Percentiles rank a stretch among this genome's conserved stretches.
These are phyloP conservation scores for Diadegma fenestrale DNA, from an alignment of 2,888 invertebrate species.

Conservation along the genomic window DNA sequence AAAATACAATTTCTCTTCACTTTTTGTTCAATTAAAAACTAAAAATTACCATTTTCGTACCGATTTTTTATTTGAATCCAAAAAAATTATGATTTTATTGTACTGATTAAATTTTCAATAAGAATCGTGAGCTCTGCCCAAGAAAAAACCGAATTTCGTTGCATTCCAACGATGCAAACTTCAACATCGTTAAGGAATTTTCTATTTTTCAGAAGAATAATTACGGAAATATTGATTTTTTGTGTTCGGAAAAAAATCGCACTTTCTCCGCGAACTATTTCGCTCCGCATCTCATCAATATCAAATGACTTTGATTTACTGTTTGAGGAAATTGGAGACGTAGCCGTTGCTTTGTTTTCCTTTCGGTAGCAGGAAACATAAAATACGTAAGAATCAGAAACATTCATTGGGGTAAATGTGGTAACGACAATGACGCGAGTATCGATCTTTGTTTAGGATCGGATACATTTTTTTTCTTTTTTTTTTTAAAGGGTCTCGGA, in stretches of 20 bases:
- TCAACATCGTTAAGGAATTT: too few species aligned
- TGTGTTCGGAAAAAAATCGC: not conserved
- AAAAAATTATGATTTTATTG: too few species aligned
- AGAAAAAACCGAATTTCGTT: too few species aligned
- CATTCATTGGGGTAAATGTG: not conserved
- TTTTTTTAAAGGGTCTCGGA: not conserved
- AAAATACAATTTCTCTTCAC: too few species aligned
- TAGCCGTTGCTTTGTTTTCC: not conserved
- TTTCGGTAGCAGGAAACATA: not conserved
- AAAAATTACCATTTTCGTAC: too few species aligned
- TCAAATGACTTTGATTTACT: not conserved
- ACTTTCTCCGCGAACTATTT: not conserved
- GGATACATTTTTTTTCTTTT: conserved; percentile 57
- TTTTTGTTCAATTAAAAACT: too few species aligned
- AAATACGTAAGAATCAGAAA: conserved; percentile 11
- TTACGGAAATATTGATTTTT: not conserved
- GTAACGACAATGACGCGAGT: conserved; percentile 50
- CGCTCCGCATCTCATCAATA: not conserved
- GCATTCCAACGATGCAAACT: too few species aligned
- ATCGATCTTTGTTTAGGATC: conserved; percentile 62
- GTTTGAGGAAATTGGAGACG: not conserved
- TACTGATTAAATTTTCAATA: too few species aligned
- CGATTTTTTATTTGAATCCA: too few species aligned
- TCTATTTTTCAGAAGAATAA: too few species aligned
- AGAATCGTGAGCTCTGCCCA: too few species aligned